A percentile compares a stretch with the other conserved stretches of the same genome.
Conservation (phyloP, 2,113 vertebrate species). For the Copsychus sechellarum region DNA sequence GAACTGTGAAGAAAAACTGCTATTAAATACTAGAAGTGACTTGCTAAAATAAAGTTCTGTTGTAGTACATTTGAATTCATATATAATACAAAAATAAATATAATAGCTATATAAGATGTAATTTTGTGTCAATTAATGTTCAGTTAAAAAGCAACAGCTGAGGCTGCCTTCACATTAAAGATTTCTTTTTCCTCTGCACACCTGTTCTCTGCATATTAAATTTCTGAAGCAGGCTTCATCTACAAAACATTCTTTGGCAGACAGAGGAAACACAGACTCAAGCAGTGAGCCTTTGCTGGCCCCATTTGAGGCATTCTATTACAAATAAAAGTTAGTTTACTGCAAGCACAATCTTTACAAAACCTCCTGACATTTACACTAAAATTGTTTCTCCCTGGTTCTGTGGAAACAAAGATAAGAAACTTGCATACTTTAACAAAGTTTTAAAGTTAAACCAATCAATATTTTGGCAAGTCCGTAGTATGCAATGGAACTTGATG, state of each 20-base stretch:
- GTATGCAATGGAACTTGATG: background rate
- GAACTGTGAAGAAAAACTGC: background rate
- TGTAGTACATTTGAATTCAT: background rate
- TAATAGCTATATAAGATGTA: background rate
- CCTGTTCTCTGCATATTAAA: background rate
- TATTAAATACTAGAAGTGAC: background rate
- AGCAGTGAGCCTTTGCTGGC: background rate
- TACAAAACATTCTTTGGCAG: background rate
- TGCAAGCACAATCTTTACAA: background rate
- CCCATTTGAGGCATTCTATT: background rate
- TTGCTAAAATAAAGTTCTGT: background rate
- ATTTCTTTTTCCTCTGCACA: background rate
- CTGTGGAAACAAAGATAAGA: background rate
- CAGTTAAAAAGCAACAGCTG: background rate
- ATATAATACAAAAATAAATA: background rate
- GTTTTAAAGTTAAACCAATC: background rate
- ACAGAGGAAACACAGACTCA: background rate
- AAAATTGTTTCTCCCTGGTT: background rate
- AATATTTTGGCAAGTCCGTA: background rate
- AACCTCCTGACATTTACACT: background rate
- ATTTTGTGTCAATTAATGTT: background rate
- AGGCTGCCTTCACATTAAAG: background rate
- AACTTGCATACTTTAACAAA: background rate
- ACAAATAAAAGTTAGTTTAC: background rate
- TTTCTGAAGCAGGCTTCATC: background rate